A percentile compares a stretch with the other conserved stretches of the same genome.
These are phyloP conservation scores for Idaea aversata DNA, from an alignment of 2,888 invertebrate species.

Conservation along the genomic window DNA sequence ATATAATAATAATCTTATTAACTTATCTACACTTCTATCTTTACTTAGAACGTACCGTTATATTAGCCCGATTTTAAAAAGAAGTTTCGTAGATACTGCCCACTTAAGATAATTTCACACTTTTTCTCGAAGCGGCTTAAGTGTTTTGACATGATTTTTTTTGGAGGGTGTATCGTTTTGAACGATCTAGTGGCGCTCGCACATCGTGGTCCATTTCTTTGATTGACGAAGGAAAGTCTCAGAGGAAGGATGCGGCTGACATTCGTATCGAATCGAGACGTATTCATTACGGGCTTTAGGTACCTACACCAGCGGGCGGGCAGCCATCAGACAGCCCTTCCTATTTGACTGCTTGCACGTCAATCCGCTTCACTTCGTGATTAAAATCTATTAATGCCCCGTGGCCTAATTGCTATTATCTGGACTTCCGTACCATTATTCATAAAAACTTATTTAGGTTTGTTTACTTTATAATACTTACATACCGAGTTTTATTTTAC, in stretches of 20 bases:
- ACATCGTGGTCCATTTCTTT: conserved; percentile 43
- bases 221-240: conserved; percentile 31
- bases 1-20: conserved; percentile 79
- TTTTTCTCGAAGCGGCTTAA: conserved; percentile 60
- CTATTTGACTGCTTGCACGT: conserved; percentile 1
- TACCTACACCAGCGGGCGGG: conserved; percentile 31
- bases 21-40: conserved; percentile 77
- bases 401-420: background rate
- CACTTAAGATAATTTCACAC: conserved; percentile 78
- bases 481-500: background rate
- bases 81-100: conserved; percentile 62
- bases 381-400: background rate
- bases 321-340: conserved; percentile 41
- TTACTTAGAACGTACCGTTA: conserved; percentile 77
- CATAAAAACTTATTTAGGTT: background rate
- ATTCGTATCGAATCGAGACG: conserved; percentile 65
- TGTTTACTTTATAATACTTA: background rate
- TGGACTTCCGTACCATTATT: conserved; percentile 1
- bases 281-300: conserved; percentile 52
- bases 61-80: conserved; percentile 67
- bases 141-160: conserved; percentile 59
- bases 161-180: conserved; percentile 36
- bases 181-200: conserved; percentile 39
- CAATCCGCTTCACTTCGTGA: background rate
- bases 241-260: conserved; percentile 56